Percentiles rank a stretch among this genome's conserved stretches.
Conservation (phyloP, 2,888 invertebrate genomes). For the Xestia sexstrigata region DNA sequence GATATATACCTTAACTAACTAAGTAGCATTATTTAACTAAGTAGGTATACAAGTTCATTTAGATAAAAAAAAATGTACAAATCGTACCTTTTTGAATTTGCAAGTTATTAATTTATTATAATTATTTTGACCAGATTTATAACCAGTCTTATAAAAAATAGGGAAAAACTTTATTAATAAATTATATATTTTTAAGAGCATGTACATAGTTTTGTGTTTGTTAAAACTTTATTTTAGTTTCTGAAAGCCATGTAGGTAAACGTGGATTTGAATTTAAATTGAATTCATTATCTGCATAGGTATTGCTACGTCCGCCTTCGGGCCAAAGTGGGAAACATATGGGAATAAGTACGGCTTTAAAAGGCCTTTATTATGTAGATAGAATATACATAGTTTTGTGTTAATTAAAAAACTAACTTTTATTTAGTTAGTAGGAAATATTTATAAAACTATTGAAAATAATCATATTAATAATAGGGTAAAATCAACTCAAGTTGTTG, state of each 20-base stretch:
- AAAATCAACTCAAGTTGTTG: neutral
- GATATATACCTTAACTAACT: neutral
- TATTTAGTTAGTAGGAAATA: neutral
- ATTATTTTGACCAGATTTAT: neutral
- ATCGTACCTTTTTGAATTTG: neutral
- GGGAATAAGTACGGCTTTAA: neutral
- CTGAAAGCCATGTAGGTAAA: neutral
- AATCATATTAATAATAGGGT: neutral
- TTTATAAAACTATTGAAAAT: neutral
- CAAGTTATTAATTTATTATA: neutral
- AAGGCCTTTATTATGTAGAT: neutral
- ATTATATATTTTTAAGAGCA: neutral
- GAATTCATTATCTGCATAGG: slow-evolving; percentile 2
- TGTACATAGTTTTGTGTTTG: neutral
- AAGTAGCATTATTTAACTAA: neutral
- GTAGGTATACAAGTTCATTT: neutral
- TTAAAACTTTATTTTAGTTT: neutral
- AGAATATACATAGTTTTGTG: no score
- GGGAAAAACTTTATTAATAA: no score
- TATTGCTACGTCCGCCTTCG: neutral
- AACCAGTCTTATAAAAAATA: no score
- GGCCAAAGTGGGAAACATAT: neutral
- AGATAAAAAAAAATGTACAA: no score
- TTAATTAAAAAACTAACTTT: neutral
- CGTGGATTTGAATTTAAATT: neutral